A percentile compares a stretch with the other conserved stretches of the same genome.
phyloP scores from a whole-genome alignment of 2,888 invertebrate genomes.

The Taphrorychus bicolor region DNA sequence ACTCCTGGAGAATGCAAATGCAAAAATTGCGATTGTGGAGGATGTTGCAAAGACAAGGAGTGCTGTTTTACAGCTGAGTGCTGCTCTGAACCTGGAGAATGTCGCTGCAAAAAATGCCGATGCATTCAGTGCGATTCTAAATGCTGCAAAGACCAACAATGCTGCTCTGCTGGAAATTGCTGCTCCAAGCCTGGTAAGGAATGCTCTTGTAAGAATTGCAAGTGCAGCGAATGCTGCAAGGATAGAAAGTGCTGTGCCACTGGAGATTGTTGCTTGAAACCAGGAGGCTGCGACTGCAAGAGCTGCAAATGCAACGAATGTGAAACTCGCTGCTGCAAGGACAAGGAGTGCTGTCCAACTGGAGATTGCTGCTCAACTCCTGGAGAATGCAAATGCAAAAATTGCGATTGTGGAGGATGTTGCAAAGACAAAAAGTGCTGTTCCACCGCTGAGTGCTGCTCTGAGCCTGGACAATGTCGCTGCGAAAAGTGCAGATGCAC shows the following conservation, averaged over 20 bases:
- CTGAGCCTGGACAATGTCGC: too few species aligned
- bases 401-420: too few species aligned
- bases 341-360: background rate
- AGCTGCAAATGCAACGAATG: background rate
- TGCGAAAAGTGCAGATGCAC: too few species aligned
- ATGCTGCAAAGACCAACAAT: background rate
- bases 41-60: background rate
- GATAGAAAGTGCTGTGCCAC: background rate
- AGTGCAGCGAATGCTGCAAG: background rate
- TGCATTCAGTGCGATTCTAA: background rate
- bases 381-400: too few species aligned
- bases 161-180: background rate
- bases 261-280: background rate
- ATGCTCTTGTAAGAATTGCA: background rate
- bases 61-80: background rate
- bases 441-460: too few species aligned
- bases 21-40: background rate
- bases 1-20: background rate
- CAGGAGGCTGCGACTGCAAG: background rate
- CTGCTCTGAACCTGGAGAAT: background rate
- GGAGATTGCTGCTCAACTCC: background rate
- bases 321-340: background rate
- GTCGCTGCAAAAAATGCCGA: background rate
- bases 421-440: too few species aligned
- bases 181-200: background rate